Conservation (phyloP, 2,797 vertebrate genomes). For the Gallinago nigripennis region DNA sequence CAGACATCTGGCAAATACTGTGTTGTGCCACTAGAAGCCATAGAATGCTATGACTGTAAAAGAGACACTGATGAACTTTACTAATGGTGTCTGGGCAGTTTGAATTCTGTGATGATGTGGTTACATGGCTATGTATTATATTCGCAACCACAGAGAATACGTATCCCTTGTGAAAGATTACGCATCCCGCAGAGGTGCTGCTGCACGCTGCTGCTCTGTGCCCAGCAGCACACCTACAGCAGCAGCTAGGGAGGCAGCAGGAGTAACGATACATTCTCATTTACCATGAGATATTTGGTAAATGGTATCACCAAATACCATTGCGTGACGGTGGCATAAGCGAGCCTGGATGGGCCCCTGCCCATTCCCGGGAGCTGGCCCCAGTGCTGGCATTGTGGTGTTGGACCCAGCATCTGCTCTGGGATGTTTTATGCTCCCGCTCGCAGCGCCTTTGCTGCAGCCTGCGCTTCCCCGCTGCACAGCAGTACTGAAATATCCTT, state of each 20-base stretch:
- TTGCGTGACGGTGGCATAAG: not conserved
- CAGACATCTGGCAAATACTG: not conserved
- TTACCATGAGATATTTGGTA: not conserved
- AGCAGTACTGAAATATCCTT: slow-evolving; percentile 70
- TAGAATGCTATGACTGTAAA: not conserved
- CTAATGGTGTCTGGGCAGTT: slow-evolving; percentile 45
- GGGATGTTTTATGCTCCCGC: slow-evolving; percentile 11
- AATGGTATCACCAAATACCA: too few species aligned
- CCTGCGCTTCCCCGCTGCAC: not conserved
- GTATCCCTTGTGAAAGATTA: not conserved
- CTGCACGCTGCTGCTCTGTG: not conserved
- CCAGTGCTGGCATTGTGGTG: fast-evolving
- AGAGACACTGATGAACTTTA: slow-evolving; percentile 21
- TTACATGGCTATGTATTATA: slow-evolving; percentile 28
- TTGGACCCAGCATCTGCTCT: not conserved
- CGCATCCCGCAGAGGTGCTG: slow-evolving; percentile 2
- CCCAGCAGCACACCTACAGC: not conserved
- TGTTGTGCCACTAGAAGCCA: slow-evolving; percentile 21
- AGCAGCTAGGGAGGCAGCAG: slow-evolving; percentile 23
- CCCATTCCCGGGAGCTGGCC: not conserved
- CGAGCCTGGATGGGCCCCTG: not conserved
- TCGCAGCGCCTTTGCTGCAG: not conserved
- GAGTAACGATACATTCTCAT: not conserved
- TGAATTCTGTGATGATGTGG: slow-evolving; percentile 28
- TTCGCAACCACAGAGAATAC: slow-evolving; percentile 18